Evolutionary conservation across 1,140 invertebrate genomes (phyloP), one percentile per base, ranked within the genome.

Genomic region (Drosophila yakuba): DNA sequence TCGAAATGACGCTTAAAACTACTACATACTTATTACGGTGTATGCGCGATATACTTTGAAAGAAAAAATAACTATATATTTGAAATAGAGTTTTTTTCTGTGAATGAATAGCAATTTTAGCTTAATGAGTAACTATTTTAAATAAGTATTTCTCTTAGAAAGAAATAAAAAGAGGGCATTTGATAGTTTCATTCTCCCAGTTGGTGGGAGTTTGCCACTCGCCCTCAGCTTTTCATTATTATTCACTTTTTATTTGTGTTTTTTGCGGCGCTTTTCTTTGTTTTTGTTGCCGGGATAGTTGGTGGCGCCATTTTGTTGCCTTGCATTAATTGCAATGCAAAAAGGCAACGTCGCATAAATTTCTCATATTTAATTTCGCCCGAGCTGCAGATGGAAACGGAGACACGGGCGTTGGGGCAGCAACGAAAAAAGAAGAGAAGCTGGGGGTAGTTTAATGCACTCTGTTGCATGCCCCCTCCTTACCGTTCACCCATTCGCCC

Each of bases 291-390:
- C 55, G 58, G 39, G 32, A 38, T 48, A 54, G 71, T 52, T 60
- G 35, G 44, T 61, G 68, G 41, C 44, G 60, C 52, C 79, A 67
- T 82, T 82, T 78, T 82, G 66, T 74, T 63, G 73, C 74, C 56
- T 67, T 74, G 74, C 81, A 86, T 85, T 85, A 85, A 85, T 88
- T 86, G 81, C 78, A 75, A 76, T 82, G 83, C 79, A 78, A 74
- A 88, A 63, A 82, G 69, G 74, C 83, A 82, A 47, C 79, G 74
- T 82, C 85, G 82, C 82, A 86, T 86, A 86, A 86, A 86, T 86
- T 86, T 88, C 83, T 88, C 83, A 79, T 88, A 86, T 86, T 86
- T 86, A 88, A 88, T 86, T 86, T 85, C 56, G 79, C 71, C 54
- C 12, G 61, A 78, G 78, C 69, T 66, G 64, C 80, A 83, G 80